Evolutionary conservation across 2,113 vertebrate species (phyloP).

Genomic region (Lasiurus borealis): DNA sequence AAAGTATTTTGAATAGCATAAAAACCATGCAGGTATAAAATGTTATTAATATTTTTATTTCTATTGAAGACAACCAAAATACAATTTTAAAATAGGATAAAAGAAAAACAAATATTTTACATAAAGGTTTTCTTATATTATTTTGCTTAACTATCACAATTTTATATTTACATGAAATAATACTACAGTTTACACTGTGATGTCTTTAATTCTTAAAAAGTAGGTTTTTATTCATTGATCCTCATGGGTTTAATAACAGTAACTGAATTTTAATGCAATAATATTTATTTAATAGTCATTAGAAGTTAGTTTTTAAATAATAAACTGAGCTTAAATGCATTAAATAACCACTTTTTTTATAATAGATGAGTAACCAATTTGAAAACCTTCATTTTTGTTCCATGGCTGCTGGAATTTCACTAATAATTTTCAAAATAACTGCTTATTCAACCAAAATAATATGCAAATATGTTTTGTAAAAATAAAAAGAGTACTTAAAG

Average conservation of each 20-base stretch:
- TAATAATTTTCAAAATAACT: conserved; percentile 45
- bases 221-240: background rate
- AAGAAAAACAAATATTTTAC: background rate
- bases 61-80: background rate
- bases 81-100: background rate
- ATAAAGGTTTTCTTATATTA: background rate
- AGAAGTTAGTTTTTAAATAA: conserved; percentile 12
- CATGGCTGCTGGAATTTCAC: background rate
- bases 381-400: conserved; percentile 29
- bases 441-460: conserved; percentile 33
- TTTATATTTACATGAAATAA: conserved; percentile 12
- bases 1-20: background rate
- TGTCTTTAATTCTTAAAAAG: conserved; percentile 6
- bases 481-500: conserved; percentile 25
- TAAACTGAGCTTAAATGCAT: background rate
- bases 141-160: background rate
- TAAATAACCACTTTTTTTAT: background rate
- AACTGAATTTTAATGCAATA: conserved; percentile 41
- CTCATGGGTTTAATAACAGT: background rate
- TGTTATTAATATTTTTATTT: conserved; percentile 20
- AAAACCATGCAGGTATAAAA: background rate
- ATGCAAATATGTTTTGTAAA: conserved; percentile 25
- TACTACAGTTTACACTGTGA: background rate
- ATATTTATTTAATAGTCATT: background rate
- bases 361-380: conserved; percentile 24